A percentile compares a stretch with the other conserved stretches of the same genome.
These are phyloP conservation scores for Plagodis dolabraria DNA, from an alignment of 2,888 invertebrate species.

Conservation along the genomic window DNA sequence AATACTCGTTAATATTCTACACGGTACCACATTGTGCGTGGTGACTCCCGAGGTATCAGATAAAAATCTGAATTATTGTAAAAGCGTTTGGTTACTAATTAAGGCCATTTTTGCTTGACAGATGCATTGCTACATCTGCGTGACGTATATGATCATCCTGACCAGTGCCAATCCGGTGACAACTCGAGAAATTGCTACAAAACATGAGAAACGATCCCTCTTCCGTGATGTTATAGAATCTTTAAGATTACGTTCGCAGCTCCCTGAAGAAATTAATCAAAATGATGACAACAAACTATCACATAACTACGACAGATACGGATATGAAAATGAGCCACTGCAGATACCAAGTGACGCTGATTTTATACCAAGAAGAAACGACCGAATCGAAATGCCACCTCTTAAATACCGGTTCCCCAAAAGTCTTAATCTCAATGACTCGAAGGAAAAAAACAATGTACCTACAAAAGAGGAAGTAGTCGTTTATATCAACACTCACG, in stretches of 20 bases:
- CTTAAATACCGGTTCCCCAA: conserved; percentile 73
- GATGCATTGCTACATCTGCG: conserved; percentile 80
- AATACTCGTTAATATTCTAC: no score
- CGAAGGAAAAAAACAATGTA: conserved; percentile 42
- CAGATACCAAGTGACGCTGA: conserved; percentile 65
- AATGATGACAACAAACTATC: conserved; percentile 69
- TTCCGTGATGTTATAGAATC: conserved; percentile 77
- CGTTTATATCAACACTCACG: conserved; percentile 61
- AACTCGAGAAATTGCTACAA: conserved; percentile 47
- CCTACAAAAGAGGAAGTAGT: conserved; percentile 68
- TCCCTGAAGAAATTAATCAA: conserved; percentile 63
- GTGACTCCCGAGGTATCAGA: no score
- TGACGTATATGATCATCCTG: conserved; percentile 71
- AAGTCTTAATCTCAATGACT: conserved; percentile 51
- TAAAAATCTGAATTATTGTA: no score
- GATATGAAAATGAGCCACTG: conserved; percentile 59
- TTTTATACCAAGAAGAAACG: conserved; percentile 72
- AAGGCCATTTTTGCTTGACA: conserved; percentile 46
- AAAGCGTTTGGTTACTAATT: neutral
- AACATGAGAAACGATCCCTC: conserved; percentile 65
- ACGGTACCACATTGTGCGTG: no score
- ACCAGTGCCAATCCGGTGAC: conserved; percentile 63
- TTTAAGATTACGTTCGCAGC: conserved; percentile 63
- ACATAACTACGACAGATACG: conserved; percentile 60
- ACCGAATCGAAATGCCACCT: conserved; percentile 73